A percentile compares a stretch with the other conserved stretches of the same genome.
phyloP scores from a whole-genome alignment of 2,888 invertebrate species.

The Dascillus cervinus region DNA sequence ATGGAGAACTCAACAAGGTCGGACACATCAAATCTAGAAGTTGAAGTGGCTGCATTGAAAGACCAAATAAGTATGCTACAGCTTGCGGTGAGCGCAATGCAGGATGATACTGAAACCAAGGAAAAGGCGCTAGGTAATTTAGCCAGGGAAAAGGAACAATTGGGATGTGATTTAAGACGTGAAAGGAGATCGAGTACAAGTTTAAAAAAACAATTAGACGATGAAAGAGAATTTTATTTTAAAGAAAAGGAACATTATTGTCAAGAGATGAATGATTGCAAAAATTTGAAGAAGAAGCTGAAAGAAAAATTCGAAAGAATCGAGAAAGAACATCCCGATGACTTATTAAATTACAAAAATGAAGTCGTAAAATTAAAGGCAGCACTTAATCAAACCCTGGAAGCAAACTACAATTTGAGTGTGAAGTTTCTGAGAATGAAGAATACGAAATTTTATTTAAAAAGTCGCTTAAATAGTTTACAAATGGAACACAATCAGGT shows the following conservation, averaged over 20 bases:
- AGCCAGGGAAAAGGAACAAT: constrained; percentile 47
- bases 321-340: constrained; percentile 20
- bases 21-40: constrained; percentile 13
- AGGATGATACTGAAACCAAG: constrained; percentile 43
- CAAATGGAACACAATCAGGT: constrained; percentile 33
- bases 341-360: constrained; percentile 31
- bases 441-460: constrained; percentile 37
- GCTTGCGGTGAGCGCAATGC: constrained; percentile 41
- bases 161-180: constrained; percentile 44
- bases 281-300: constrained; percentile 29
- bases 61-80: constrained; percentile 43
- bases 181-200: constrained; percentile 43
- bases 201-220: constrained; percentile 47
- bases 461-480: constrained; percentile 30
- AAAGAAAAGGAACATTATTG: constrained; percentile 49
- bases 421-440: constrained; percentile 41
- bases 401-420: constrained; percentile 41
- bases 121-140: constrained; percentile 44
- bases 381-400: constrained; percentile 36
- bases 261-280: constrained; percentile 43
- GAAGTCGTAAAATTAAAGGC: constrained; percentile 37
- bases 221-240: constrained; percentile 48
- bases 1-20: not conserved
- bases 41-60: constrained; percentile 32
- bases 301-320: constrained; percentile 22